Evolutionary conservation across 2,888 invertebrate genomes (phyloP).

Genomic region (Andrena flavipes): DNA sequence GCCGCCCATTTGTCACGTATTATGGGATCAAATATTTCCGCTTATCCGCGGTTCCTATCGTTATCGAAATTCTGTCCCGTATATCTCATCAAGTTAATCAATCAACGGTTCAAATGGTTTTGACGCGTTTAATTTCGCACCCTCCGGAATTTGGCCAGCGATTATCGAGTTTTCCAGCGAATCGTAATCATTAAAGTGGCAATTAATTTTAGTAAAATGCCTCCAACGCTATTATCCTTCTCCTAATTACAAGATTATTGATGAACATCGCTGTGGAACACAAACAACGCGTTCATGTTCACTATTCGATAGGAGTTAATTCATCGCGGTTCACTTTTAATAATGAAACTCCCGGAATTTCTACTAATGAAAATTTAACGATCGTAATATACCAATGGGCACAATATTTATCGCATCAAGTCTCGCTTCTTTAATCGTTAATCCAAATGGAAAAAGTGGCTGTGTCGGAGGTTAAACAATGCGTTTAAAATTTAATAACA

Average conservation of each 20-base stretch:
- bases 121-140: slow-evolving; percentile 46
- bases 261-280: background rate
- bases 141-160: background rate
- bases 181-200: slow-evolving; percentile 30
- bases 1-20: slow-evolving; percentile 5
- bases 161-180: slow-evolving; percentile 12
- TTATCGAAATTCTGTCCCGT: slow-evolving; percentile 45
- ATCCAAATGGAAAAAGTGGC: background rate
- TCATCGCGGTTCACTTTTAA: slow-evolving; percentile 25
- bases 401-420: background rate
- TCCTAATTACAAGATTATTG: slow-evolving; percentile 14
- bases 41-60: slow-evolving; percentile 30
- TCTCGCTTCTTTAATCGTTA: background rate
- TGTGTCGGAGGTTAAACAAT: background rate
- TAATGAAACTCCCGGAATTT: background rate
- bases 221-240: background rate
- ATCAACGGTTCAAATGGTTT: slow-evolving; percentile 52
- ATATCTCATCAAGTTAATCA: slow-evolving; percentile 52
- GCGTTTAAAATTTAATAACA: background rate
- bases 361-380: background rate
- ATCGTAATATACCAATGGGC: background rate
- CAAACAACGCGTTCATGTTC: background rate
- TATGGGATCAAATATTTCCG: slow-evolving; percentile 28
- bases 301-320: slow-evolving; percentile 9
- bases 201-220: slow-evolving; percentile 14